Evolutionary conservation across 1,140 invertebrate species (phyloP), one percentile per base, ranked within the genome.

Genomic region (Myzus persicae): DNA sequence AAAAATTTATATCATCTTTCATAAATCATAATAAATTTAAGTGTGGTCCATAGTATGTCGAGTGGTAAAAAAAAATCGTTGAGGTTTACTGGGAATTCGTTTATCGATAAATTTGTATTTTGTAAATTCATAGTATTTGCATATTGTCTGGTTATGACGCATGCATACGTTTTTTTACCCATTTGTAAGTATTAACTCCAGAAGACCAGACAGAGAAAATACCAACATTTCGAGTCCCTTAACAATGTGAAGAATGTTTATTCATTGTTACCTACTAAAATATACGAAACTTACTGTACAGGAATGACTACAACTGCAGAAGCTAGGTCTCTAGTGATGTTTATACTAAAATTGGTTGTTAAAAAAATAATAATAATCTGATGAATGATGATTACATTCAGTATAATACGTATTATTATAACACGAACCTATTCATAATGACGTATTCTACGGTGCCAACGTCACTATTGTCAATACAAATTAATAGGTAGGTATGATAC

Each of bases 81-180:
- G 6, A 51, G 20, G 22, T 51, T 7, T 48, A 18, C 6, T 1
- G 46, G 6, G 14, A 46, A 46, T 46, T 48, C 5, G 48, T 22
- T 22, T 51, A 51, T 22, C 20, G 14, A 0, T 67, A n/a, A 67
- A n/a, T 18, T 18, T n/a, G 0, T 18, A n/a, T 59, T 1, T 67
- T 67, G 31, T 67, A 67, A n/a, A 67, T 67, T 67, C 1, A 31
- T 9, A 9, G 2, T 26, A 59, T 22, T 31, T 31, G 11, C 9
- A 2, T 11, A 11, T 31, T 9, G 18, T 5, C 0, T 54, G 8
- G n/a, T n/a, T n/a, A n/a, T n/a, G n/a, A n/a, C n/a, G n/a, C n/a
- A n/a, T n/a, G n/a, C n/a, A 54, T 54, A 26, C 24, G 5, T 44
- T 44, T 44, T 44, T 54, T 1, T 54, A 54, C 7, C 18, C 22